These are phyloP conservation scores for Atherinosoma microstoma DNA, from an alignment of 2,797 vertebrate genomes.

Conservation along the genomic window DNA sequence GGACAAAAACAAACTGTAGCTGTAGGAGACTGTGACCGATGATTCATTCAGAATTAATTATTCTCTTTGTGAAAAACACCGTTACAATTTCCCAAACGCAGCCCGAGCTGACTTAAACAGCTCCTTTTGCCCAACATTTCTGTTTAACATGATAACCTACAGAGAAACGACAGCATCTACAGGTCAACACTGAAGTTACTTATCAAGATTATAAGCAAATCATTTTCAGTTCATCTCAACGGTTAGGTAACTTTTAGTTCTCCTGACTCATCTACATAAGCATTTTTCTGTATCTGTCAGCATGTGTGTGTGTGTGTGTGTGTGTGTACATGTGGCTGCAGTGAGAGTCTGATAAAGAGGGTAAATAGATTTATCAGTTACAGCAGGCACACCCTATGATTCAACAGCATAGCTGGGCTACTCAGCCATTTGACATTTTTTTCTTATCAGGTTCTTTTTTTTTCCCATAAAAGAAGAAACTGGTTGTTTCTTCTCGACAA, in stretches of 20 bases:
- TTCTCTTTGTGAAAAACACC: too few species aligned
- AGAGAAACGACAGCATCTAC: too few species aligned
- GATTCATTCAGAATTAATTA: too few species aligned
- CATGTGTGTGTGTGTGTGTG: neutral
- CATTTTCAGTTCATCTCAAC: too few species aligned
- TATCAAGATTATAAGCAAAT: too few species aligned
- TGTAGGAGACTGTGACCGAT: too few species aligned
- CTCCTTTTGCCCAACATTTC: too few species aligned
- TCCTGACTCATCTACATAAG: neutral
- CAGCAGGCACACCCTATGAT: slow-evolving; percentile 17
- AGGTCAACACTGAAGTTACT: neutral
- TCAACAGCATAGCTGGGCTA: neutral
- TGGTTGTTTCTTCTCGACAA: neutral
- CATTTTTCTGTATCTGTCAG: neutral
- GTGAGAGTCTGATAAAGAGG: slow-evolving; percentile 3
- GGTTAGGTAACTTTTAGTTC: neutral
- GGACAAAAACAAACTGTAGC: too few species aligned
- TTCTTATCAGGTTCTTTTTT: neutral
- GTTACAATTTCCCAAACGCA: too few species aligned
- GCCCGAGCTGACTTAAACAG: too few species aligned
- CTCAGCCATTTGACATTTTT: neutral
- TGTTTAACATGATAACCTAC: too few species aligned
- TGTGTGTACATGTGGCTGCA: neutral
- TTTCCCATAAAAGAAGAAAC: neutral
- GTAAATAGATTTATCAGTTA: slow-evolving; percentile 30